These are phyloP conservation scores for Lepilemur ruficaudatus DNA, from an alignment of 2,797 vertebrate species.

Conservation along the genomic window DNA sequence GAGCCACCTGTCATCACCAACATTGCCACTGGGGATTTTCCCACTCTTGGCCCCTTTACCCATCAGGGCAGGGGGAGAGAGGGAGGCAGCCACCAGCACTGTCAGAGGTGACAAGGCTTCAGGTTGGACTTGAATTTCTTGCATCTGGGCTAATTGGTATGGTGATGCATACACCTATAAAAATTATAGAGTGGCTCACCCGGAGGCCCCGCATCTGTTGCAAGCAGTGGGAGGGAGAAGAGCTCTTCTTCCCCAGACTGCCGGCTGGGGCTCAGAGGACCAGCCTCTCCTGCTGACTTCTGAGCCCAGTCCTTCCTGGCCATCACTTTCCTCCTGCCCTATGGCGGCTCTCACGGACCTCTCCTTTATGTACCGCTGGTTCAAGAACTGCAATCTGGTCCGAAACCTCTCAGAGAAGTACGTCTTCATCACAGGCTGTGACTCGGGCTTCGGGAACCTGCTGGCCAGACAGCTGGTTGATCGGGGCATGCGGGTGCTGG, in stretches of 20 bases:
- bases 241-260: neutral
- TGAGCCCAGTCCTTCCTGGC: neutral
- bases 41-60: neutral
- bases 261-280: neutral
- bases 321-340: neutral
- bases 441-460: slow-evolving; percentile 89
- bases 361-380: slow-evolving; percentile 79
- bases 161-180: slow-evolving; percentile 65
- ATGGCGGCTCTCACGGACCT: slow-evolving; percentile 66
- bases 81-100: neutral
- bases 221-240: neutral
- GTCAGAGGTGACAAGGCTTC: slow-evolving; percentile 55
- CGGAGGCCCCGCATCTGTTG: neutral
- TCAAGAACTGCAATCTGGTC: slow-evolving; percentile 76
- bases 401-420: slow-evolving; percentile 77
- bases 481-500: slow-evolving; percentile 89
- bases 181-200: slow-evolving; percentile 52
- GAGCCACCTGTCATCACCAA: neutral
- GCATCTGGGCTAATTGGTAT: slow-evolving; percentile 62
- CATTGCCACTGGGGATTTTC: neutral
- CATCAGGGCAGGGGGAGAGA: neutral
- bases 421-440: slow-evolving; percentile 80
- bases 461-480: slow-evolving; percentile 89
- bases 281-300: neutral
- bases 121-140: slow-evolving; percentile 79